phyloP scores from a whole-genome alignment of 2,113 vertebrate species.

The Coryphaenoides rupestris region DNA sequence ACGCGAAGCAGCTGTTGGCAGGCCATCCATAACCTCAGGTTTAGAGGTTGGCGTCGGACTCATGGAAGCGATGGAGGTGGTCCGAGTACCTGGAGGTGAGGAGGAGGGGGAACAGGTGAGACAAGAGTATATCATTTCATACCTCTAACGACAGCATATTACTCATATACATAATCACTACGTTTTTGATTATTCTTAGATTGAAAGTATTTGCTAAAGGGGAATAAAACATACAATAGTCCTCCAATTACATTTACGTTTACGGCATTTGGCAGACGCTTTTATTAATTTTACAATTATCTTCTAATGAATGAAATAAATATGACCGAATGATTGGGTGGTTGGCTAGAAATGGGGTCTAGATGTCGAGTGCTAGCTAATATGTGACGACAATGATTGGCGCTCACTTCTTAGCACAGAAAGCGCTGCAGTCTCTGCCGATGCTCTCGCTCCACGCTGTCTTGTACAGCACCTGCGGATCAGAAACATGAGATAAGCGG shows the following conservation, averaged over 20 bases:
- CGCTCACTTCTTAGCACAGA: conserved; percentile 90
- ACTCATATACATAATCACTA: no score
- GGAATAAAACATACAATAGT: no score
- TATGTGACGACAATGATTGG: not conserved
- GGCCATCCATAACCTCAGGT: not conserved
- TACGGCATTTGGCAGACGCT: no score
- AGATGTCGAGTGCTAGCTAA: not conserved
- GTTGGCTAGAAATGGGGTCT: no score
- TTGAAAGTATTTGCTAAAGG: no score
- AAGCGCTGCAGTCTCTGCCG: conserved; percentile 84
- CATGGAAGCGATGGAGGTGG: conserved; percentile 92
- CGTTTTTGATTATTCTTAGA: no score
- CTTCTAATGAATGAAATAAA: no score
- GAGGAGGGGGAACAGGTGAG: conserved; percentile 1
- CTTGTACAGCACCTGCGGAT: conserved; percentile 88
- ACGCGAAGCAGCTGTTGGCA: not conserved
- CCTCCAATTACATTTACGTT: no score
- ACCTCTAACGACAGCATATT: no score
- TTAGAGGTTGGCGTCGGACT: conserved; percentile 77
- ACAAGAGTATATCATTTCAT: not conserved
- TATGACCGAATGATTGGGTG: no score
- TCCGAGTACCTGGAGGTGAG: conserved; percentile 81
- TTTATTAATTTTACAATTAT: no score
- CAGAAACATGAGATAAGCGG: not conserved
- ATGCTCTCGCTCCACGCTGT: conserved; percentile 94